Conservation (phyloP, 2,888 invertebrate genomes). For the Pollenia griseotomentosa region DNA sequence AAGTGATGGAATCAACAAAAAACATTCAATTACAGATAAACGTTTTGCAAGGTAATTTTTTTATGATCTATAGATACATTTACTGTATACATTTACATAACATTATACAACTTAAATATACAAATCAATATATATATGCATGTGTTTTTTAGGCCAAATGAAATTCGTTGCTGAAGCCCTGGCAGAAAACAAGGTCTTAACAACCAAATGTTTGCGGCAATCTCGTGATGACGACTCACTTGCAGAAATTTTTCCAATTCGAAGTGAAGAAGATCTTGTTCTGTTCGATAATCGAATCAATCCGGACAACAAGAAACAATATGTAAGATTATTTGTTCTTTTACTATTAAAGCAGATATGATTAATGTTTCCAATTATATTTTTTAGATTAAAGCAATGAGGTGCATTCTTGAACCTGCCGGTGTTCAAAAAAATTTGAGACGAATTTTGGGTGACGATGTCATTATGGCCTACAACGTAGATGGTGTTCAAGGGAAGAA, state of each 20-base stretch:
- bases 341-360: slow-evolving; percentile 8
- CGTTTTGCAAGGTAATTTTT: slow-evolving; percentile 47
- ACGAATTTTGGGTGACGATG: too few species aligned
- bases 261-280: slow-evolving; percentile 23
- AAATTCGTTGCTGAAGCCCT: slow-evolving; percentile 38
- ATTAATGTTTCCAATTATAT: too few species aligned
- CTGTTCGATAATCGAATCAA: slow-evolving; percentile 10
- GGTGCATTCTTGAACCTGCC: too few species aligned
- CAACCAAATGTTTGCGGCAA: slow-evolving; percentile 37
- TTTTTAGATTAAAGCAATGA: too few species aligned
- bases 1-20: slow-evolving; percentile 26
- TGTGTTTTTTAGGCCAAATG: slow-evolving; percentile 10
- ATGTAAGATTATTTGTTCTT: slow-evolving; percentile 23
- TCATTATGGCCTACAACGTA: too few species aligned
- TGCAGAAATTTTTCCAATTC: slow-evolving; percentile 39
- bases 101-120: slow-evolving; percentile 22
- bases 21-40: slow-evolving; percentile 41
- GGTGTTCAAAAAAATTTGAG: too few species aligned
- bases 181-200: slow-evolving; percentile 50
- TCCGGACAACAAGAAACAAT: too few species aligned
- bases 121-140: slow-evolving; percentile 25
- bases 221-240: slow-evolving; percentile 35
- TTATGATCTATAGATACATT: slow-evolving; percentile 30
- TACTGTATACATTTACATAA: slow-evolving; percentile 25
- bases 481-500: too few species aligned